Base-by-base conservation (phyloP, 37 sponge, comb jelly and placozoan genomes). In the Aphrocallistes beatrix region DNA sequence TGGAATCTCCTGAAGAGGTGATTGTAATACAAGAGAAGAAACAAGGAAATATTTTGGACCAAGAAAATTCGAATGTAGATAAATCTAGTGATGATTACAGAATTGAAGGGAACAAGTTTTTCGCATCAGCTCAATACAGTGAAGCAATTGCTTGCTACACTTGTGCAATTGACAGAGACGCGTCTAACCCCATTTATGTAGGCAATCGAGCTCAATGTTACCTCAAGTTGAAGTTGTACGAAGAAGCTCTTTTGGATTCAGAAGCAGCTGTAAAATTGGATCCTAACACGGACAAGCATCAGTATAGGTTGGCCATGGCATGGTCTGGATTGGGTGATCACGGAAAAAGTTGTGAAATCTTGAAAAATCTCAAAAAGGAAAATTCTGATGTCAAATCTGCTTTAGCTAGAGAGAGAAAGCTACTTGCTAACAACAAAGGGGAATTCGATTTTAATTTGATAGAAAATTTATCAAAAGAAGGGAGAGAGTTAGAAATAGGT, bases 201-300 rank as follows among this genome's bases (percentile, higher is more conserved):
- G 92, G 89, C 86, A 96, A 96, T 75, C 86, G 97, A 21, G 93
- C 97, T 36, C 91, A 91, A 25, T 94, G 93, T 60, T 92, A 84
- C 38, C 39, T 94, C 39, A 94, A 96, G 51, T 83, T 91, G 36
- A 39, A 91, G 0, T 36, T 86, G 21, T 90, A 51, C 38, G 85
- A 86, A 0, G 51, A 90, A 32, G 94, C 94, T 1, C 38, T 94
- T 21, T 34, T 81, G 34, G 94, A 96, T 83, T 82, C 87, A 37
- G 81, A 69, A 28, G 47, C 82, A 16, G 88, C 88, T 1, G 90
- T 94, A 28, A 28, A 83, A 16, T 38, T 94, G 8, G 36, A 81
- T 23, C 92, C 93, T 0, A 85, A 48, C 37, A 93, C 92, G 34
- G 37, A 83, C 3, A 96, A 96, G 50, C 45, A 93, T 30, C 87